Percentiles rank a stretch among this genome's conserved stretches.
Evolutionary conservation across 2,113 vertebrate genomes (phyloP).

Genomic region (Myxocyprinus asiaticus): DNA sequence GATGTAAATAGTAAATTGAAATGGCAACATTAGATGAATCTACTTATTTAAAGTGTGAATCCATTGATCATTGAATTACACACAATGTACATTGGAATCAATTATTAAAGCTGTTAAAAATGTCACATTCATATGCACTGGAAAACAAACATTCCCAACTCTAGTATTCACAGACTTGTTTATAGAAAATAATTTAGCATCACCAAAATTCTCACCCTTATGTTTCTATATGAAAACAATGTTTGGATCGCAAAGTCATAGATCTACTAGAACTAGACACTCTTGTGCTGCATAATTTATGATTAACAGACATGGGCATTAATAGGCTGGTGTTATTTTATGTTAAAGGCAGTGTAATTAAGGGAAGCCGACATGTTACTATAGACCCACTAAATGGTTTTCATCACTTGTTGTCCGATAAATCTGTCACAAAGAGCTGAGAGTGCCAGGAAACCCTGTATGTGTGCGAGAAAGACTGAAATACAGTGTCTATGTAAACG

Average conservation of each 20-base stretch:
- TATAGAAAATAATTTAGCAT: too few species aligned
- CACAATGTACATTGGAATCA: constrained; percentile 1
- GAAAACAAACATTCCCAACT: not conserved
- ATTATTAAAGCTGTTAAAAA: not conserved
- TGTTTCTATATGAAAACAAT: not conserved
- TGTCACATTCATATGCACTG: not conserved
- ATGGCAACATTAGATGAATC: not conserved
- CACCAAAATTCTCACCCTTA: too few species aligned
- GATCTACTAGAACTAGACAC: not conserved
- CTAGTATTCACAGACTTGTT: not conserved
- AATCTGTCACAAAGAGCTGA: constrained; percentile 13
- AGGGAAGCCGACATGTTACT: constrained; percentile 17
- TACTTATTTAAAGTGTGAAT: not conserved
- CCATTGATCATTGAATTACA: not conserved
- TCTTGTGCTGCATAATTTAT: not conserved
- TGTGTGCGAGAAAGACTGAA: constrained; percentile 39
- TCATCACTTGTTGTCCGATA: constrained; percentile 9
- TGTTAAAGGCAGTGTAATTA: constrained; percentile 16
- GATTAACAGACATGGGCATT: not conserved
- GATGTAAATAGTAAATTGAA: too few species aligned
- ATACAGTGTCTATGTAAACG: constrained; percentile 25
- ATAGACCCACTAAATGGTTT: constrained; percentile 5
- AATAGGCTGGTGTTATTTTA: constrained; percentile 2
- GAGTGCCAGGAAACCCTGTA: not conserved
- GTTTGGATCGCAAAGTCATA: not conserved